Evolutionary conservation across 2,888 invertebrate species (phyloP).

Genomic region (Erpobdella octoculata): DNA sequence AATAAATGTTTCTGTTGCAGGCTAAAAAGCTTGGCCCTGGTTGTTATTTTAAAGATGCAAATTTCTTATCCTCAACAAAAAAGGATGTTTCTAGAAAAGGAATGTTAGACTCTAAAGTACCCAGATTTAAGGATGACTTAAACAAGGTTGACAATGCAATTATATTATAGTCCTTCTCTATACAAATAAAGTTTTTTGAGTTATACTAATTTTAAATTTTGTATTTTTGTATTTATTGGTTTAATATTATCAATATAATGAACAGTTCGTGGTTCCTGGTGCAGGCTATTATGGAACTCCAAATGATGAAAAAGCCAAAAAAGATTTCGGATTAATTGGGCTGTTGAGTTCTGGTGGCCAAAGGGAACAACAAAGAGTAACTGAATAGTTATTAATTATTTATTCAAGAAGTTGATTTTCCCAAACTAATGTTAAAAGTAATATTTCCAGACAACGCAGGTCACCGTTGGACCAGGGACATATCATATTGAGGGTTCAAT

Average conservation of each 20-base stretch:
- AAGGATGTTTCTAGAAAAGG: background rate
- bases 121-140: background rate
- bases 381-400: background rate
- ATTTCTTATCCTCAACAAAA: background rate
- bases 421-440: too few relatives aligned
- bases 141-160: background rate
- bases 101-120: background rate
- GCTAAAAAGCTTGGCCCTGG: constrained; percentile 7
- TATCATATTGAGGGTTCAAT: background rate
- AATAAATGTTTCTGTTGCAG: background rate
- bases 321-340: background rate
- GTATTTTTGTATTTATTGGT: background rate
- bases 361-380: too few relatives aligned
- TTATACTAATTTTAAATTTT: background rate
- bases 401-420: too few relatives aligned
- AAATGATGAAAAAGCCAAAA: background rate
- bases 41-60: constrained; percentile 2
- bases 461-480: constrained; percentile 2
- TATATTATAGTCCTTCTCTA: too few relatives aligned
- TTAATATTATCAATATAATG: background rate
- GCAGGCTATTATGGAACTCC: background rate
- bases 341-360: background rate
- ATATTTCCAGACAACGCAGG: background rate
- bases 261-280: background rate
- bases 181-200: background rate